Evolutionary conservation across 2,113 vertebrate species (phyloP), one percentile per base, ranked within the genome.

Genomic region (Scopus umbretta): DNA sequence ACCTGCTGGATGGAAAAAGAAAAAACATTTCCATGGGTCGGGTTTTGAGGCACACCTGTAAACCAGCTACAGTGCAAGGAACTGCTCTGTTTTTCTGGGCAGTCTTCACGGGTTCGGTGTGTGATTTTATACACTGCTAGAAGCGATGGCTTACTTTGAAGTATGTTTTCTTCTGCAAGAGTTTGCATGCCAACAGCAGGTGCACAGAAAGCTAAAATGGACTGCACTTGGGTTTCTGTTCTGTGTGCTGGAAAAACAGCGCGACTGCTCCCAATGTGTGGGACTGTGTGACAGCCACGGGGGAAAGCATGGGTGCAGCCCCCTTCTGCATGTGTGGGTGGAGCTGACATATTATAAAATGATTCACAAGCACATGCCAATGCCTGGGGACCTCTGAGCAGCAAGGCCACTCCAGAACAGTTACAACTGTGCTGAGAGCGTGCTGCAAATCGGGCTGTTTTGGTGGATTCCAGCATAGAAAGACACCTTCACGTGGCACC

Each of bases 261-360:
- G 1, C 0, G 2, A 27, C 34, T 53, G 70, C 13, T 58, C 50
- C 55, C n/a, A n/a, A n/a, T n/a, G n/a, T n/a, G n/a, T n/a, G n/a
- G 43, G n/a, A 14, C 43, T 40, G 52, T 12, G 50, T 29, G 53
- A 88, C 65, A 81, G 27, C 43, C 30, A 19, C 6, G 27, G 63
- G 36, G 42, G 36, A 78, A 61, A 78, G 81, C 76, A 18, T 0
- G 4, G 25, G 25, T 38, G 32, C 23, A 70, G 66, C 16, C 45
- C 32, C 45, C 23, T 61, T 68, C 55, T 66, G 55, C 10, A 10
- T 5, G 32, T 0, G 1, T 27, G 56, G 16, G 45, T 38, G 62
- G 40, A 80, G 23, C 52, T 82, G 59, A 63, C 30, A 12, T 5
- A 5, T 21, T 50, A 34, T 26, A 53, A 78, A 81, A 62, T n/a